Percentiles rank a stretch among this genome's conserved stretches.
These are phyloP conservation scores for Tyrannus savana DNA, from an alignment of 2,113 vertebrate genomes.

Conservation along the genomic window DNA sequence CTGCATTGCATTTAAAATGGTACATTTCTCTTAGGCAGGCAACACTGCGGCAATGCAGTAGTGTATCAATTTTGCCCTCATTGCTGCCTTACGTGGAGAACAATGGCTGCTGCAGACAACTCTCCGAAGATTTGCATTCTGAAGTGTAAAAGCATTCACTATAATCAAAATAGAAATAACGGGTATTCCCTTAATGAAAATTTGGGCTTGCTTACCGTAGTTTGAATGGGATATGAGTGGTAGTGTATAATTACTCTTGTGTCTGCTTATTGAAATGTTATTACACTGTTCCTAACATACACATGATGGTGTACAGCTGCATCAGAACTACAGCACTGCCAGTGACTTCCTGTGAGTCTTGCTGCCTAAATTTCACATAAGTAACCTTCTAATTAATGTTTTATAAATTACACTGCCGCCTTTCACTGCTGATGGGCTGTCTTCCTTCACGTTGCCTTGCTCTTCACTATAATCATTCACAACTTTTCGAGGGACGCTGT, in stretches of 20 bases:
- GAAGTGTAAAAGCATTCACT: not conserved
- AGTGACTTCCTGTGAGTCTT: not conserved
- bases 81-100: not conserved
- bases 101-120: not conserved
- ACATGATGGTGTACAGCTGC: not conserved
- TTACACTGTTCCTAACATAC: not conserved
- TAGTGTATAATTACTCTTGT: not conserved
- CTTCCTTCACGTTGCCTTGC: not conserved
- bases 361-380: not conserved
- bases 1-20: not conserved
- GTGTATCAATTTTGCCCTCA: not conserved
- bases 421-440: not conserved
- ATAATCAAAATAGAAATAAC: conserved; percentile 9
- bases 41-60: not conserved
- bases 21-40: not conserved
- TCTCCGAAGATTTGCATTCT: not conserved
- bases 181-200: not conserved
- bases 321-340: not conserved
- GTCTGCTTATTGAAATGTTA: not conserved
- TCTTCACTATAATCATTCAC: not conserved
- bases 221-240: not conserved
- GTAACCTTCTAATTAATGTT: not conserved
- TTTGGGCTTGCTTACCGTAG: not conserved
- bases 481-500: not conserved
- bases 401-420: not conserved